phyloP scores from a whole-genome alignment of 2,113 vertebrate genomes.

The Microcebus jonahi region DNA sequence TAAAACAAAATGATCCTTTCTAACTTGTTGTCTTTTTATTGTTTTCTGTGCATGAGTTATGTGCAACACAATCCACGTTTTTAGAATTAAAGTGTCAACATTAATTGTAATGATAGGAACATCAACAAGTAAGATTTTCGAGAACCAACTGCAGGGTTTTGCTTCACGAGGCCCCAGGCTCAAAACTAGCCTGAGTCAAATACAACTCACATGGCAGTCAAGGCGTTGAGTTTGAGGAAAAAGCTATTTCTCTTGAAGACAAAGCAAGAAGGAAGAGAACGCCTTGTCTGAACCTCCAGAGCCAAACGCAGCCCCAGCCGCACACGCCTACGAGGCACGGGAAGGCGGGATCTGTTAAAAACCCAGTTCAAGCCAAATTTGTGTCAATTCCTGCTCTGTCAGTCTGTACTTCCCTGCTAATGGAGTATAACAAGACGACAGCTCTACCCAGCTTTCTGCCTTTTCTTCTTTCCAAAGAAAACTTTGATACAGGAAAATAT shows the following conservation, averaged over 20 bases:
- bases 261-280: not conserved
- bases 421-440: not conserved
- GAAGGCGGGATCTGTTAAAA: not conserved
- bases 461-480: not conserved
- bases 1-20: no score
- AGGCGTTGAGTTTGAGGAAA: not conserved
- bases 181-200: no score
- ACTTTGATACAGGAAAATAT: not conserved
- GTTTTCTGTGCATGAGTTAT: no score
- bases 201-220: no score
- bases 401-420: not conserved
- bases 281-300: not conserved
- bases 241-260: not conserved
- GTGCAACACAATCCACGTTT: no score
- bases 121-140: no score
- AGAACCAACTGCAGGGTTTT: no score
- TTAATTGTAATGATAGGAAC: no score
- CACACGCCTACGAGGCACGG: not conserved
- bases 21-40: no score
- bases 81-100: no score
- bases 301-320: not conserved
- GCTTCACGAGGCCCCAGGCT: no score
- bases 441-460: no score
- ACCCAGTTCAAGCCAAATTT: not conserved
- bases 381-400: not conserved